phyloP scores from a whole-genome alignment of 2,797 vertebrate genomes.

The Chaetodon trifasciatus region DNA sequence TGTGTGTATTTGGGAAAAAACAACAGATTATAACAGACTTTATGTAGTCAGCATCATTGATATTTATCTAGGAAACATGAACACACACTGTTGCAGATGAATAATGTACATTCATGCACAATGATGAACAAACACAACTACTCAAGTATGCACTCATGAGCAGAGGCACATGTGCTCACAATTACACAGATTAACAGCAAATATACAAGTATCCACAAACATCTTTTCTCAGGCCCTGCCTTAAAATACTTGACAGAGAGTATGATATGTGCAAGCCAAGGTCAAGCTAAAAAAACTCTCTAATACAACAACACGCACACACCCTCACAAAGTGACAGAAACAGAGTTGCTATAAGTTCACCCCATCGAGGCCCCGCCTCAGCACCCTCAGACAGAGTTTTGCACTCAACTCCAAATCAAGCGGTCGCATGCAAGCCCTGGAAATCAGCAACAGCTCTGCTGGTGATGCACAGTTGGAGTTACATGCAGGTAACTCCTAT shows the following conservation, averaged over 20 bases:
- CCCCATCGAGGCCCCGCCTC: background rate
- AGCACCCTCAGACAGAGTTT: background rate
- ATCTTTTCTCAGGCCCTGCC: slow-evolving; percentile 5
- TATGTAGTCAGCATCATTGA: background rate
- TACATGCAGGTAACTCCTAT: background rate
- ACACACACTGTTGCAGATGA: background rate
- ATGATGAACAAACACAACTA: background rate
- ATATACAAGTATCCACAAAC: background rate
- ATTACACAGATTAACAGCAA: slow-evolving; percentile 4
- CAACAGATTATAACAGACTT: too few relatives aligned
- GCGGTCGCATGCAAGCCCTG: background rate
- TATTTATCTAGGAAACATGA: background rate
- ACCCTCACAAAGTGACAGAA: background rate
- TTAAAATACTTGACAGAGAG: slow-evolving; percentile 18
- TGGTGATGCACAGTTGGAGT: background rate
- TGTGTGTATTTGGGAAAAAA: background rate
- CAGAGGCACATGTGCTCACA: background rate
- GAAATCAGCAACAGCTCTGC: background rate
- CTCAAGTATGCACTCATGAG: background rate
- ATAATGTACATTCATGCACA: too few relatives aligned
- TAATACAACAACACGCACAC: background rate
- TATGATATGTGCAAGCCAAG: slow-evolving; percentile 8
- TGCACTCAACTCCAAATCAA: background rate
- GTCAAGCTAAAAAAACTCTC: slow-evolving; percentile 21
- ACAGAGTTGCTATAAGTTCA: background rate